A percentile compares a stretch with the other conserved stretches of the same genome.
Conservation (phyloP, 2,113 vertebrate genomes). For the Semicossyphus pulcher region DNA sequence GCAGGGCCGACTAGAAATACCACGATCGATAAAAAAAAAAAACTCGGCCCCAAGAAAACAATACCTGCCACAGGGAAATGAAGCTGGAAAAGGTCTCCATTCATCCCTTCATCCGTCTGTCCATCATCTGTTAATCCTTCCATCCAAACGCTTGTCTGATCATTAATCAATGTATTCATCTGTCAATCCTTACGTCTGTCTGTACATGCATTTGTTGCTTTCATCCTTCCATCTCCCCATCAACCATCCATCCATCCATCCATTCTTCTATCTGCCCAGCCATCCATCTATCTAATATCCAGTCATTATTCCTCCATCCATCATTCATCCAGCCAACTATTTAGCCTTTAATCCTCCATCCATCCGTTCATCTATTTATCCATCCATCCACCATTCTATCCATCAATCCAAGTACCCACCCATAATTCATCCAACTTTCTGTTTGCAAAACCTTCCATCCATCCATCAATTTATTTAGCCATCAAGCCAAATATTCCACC, state of each 20-base stretch:
- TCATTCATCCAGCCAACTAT: neutral
- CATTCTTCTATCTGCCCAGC: neutral
- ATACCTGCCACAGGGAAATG: slow-evolving; percentile 16
- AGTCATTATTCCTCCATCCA: too few species aligned
- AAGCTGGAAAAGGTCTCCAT: slow-evolving; percentile 35
- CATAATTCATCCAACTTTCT: too few species aligned
- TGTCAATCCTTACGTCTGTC: neutral
- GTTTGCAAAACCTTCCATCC: too few species aligned
- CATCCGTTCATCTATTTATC: neutral
- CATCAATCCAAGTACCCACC: too few species aligned
- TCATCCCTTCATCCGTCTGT: neutral
- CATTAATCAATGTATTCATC: neutral
- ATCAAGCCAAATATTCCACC: too few species aligned
- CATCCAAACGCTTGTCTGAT: neutral
- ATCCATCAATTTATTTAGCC: neutral
- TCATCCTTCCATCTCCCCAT: neutral
- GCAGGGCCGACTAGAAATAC: slow-evolving; percentile 32
- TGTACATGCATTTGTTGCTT: too few species aligned
- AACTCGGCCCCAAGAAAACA: slow-evolving; percentile 31
- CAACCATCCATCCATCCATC: too few species aligned
- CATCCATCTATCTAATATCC: neutral
- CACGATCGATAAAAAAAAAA: slow-evolving; percentile 30
- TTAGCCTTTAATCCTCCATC: neutral
- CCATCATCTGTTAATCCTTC: neutral
- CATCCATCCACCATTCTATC: neutral